A percentile compares a stretch with the other conserved stretches of the same genome.
phyloP scores from a whole-genome alignment of 2,797 vertebrate genomes.

The Heterohyrax brucei region DNA sequence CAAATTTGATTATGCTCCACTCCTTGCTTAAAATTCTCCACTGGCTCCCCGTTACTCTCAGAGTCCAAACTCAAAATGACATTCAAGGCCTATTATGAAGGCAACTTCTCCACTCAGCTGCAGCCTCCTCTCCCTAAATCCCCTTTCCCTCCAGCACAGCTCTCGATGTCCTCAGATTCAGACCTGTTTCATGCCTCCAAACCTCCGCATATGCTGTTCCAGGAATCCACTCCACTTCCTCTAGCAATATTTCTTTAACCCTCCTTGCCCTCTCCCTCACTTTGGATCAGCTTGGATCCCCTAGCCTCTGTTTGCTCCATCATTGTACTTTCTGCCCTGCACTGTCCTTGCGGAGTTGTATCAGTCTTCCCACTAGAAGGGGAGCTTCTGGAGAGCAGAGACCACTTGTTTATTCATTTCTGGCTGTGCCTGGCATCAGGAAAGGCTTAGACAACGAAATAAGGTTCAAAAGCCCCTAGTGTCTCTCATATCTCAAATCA shows the following conservation, averaged over 20 bases:
- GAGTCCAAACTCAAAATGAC: not conserved
- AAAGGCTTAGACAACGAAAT: conserved; percentile 53
- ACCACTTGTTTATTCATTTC: not conserved
- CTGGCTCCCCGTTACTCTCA: not conserved
- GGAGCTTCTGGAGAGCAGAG: conserved; percentile 5
- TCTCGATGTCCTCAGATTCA: not conserved
- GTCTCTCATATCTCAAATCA: not conserved
- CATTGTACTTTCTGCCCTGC: not conserved
- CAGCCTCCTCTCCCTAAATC: not conserved
- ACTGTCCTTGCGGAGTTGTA: not conserved
- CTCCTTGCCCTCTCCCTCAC: not conserved
- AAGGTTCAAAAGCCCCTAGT: conserved; percentile 56
- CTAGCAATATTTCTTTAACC: not conserved
- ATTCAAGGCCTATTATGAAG: not conserved
- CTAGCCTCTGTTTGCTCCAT: not conserved
- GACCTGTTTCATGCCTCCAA: not conserved
- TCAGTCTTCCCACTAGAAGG: not conserved
- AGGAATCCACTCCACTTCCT: conserved; percentile 6
- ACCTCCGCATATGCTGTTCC: not conserved
- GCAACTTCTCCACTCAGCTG: not conserved
- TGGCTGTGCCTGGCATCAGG: not conserved
- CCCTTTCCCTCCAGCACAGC: not conserved
- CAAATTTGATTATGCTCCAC: not conserved
- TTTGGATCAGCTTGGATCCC: not conserved
- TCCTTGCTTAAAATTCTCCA: conserved; percentile 20